Evolutionary conservation across 2,113 vertebrate genomes (phyloP).

Genomic region (Lepisosteus osseus): DNA sequence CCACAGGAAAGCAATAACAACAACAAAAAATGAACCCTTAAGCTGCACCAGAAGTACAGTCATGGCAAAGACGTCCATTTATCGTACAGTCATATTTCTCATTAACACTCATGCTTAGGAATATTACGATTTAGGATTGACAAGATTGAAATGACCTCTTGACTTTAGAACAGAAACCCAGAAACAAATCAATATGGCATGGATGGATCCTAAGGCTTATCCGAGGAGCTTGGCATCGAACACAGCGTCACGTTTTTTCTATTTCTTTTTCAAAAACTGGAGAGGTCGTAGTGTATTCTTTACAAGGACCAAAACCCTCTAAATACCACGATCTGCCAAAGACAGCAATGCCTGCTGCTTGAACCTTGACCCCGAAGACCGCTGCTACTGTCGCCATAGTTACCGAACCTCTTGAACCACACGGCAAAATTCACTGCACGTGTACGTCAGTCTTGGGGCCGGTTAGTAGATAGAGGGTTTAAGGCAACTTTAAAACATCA

Average conservation of each 20-base stretch:
- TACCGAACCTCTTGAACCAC: neutral
- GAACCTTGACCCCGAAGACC: conserved; percentile 7
- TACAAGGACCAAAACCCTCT: conserved; percentile 65
- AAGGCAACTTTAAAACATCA: conserved; percentile 83
- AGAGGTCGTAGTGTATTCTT: conserved; percentile 48
- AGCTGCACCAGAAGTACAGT: neutral
- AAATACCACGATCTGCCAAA: conserved; percentile 43
- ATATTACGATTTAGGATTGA: conserved; percentile 33
- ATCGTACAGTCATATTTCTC: conserved; percentile 28
- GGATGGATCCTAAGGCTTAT: conserved; percentile 59
- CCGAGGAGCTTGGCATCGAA: conserved; percentile 62
- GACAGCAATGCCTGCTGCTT: conserved; percentile 9
- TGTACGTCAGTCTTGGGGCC: conserved; percentile 16
- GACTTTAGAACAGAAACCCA: conserved; percentile 34
- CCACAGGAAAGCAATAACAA: neutral
- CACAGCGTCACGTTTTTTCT: conserved; percentile 35
- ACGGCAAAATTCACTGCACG: conserved; percentile 17
- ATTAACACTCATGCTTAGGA: conserved; percentile 27
- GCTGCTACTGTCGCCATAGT: conserved; percentile 9
- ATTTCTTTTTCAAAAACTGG: conserved; percentile 26
- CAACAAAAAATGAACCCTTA: neutral
- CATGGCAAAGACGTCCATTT: neutral
- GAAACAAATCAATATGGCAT: conserved; percentile 40
- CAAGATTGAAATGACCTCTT: conserved; percentile 25
- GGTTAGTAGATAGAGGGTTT: conserved; percentile 85